A percentile compares a stretch with the other conserved stretches of the same genome.
phyloP scores from a whole-genome alignment of 2,797 vertebrate genomes.

The Paratrypauchen microcephalus region DNA sequence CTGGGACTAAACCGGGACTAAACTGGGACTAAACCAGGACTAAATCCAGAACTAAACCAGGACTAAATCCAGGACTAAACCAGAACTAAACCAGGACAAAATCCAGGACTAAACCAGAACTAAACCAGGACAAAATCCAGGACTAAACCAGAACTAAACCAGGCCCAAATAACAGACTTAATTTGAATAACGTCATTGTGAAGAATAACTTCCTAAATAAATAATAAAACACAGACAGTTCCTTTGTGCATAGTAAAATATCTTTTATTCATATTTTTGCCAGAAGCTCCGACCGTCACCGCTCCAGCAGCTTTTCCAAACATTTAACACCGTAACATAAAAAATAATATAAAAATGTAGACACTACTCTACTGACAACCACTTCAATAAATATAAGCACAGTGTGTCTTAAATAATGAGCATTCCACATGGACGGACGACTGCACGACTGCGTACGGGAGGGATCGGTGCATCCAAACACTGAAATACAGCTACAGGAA shows the following conservation, averaged over 20 bases:
- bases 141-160: no score
- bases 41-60: no score
- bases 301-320: slow-evolving; percentile 62
- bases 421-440: slow-evolving; percentile 16
- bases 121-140: no score
- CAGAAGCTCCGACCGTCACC: slow-evolving; percentile 21
- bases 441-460: no score
- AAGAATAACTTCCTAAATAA: no score
- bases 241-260: slow-evolving; percentile 71
- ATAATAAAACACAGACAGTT: slow-evolving; percentile 10
- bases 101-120: no score
- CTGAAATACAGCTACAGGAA: not conserved
- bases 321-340: slow-evolving; percentile 58
- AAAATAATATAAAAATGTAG: slow-evolving; percentile 40
- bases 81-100: no score
- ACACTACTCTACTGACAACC: slow-evolving; percentile 53
- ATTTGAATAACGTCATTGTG: no score
- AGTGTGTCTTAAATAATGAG: slow-evolving; percentile 70
- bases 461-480: not conserved
- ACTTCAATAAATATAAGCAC: slow-evolving; percentile 77
- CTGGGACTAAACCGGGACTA: no score
- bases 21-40: no score
- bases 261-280: slow-evolving; percentile 76
- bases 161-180: no score
- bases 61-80: no score